Conservation (phyloP, 1,140 invertebrate genomes). For the Zophobas morio region DNA sequence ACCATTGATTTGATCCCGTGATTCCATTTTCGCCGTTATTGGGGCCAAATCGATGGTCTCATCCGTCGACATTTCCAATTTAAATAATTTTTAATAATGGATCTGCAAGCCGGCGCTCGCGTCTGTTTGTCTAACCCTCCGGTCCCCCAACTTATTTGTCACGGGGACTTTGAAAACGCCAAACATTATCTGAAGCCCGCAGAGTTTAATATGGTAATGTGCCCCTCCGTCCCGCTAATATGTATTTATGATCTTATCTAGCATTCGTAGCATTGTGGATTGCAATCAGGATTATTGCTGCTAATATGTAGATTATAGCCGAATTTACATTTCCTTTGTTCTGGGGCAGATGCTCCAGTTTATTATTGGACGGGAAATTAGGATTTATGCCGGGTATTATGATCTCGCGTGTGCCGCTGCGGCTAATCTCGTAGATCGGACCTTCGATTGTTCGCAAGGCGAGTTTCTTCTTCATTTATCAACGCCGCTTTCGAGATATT, state of each 20-base stretch:
- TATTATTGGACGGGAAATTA: conserved; percentile 43
- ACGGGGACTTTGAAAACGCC: conserved; percentile 34
- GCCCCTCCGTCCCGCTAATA: conserved; percentile 37
- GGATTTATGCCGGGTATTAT: conserved; percentile 41
- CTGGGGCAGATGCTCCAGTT: conserved; percentile 42
- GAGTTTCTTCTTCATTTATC: conserved; percentile 5
- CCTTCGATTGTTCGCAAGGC: conserved; percentile 9
- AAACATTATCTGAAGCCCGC: conserved; percentile 36
- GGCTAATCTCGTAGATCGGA: conserved; percentile 23
- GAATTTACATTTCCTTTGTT: conserved; percentile 51
- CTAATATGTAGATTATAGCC: conserved; percentile 49
- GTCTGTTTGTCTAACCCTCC: conserved; percentile 34
- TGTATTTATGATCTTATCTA: conserved; percentile 50
- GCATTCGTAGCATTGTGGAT: conserved; percentile 41
- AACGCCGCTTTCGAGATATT: neutral
- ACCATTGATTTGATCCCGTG: neutral
- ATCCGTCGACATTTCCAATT: conserved; percentile 1
- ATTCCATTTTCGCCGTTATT: neutral
- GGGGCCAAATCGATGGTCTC: conserved; percentile 20
- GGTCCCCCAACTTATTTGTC: conserved; percentile 36
- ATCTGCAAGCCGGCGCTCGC: conserved; percentile 5
- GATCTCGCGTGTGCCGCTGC: conserved; percentile 6
- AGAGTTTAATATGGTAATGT: conserved; percentile 51
- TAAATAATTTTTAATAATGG: conserved; percentile 42
- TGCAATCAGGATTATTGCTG: conserved; percentile 49